Evolutionary conservation across 2,888 invertebrate genomes (phyloP).

Genomic region (Tethea ocularis): DNA sequence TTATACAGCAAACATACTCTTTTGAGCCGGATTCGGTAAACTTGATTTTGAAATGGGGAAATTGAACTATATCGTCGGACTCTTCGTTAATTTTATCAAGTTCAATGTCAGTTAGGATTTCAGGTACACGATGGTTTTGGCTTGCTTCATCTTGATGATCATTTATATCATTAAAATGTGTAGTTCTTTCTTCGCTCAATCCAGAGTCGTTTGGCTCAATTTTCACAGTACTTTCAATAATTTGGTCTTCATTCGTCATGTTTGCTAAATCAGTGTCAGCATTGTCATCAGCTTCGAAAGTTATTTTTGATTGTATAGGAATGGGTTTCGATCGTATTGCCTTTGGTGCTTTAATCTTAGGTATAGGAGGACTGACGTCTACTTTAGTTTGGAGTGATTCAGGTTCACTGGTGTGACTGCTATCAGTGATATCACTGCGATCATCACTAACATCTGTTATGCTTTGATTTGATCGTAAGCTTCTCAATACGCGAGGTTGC

Average conservation of each 20-base stretch:
- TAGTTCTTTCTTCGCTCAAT: conserved; percentile 1
- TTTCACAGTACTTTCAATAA: not conserved
- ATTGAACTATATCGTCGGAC: conserved; percentile 42
- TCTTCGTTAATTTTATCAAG: conserved; percentile 14
- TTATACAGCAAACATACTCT: conserved; percentile 73
- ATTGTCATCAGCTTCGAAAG: conserved; percentile 62
- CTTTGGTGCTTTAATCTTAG: not conserved
- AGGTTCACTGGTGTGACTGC: conserved; percentile 24
- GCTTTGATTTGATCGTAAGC: conserved; percentile 49
- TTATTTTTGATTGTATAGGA: conserved; percentile 60
- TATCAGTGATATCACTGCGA: conserved; percentile 41
- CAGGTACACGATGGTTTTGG: not conserved
- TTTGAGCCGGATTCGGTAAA: conserved; percentile 55
- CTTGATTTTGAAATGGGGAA: conserved; percentile 67
- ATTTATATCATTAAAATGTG: conserved; percentile 5
- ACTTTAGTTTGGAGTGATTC: conserved; percentile 11
- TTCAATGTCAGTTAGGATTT: conserved; percentile 6
- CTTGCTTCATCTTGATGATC: not conserved
- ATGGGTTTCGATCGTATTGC: conserved; percentile 14
- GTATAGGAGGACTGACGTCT: not conserved
- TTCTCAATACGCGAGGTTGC: conserved; percentile 46
- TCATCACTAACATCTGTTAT: conserved; percentile 43
- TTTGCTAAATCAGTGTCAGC: conserved; percentile 32
- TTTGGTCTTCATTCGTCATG: conserved; percentile 18
- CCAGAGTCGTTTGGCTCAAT: conserved; percentile 5